Evolutionary conservation across 1,140 invertebrate species (phyloP), one percentile per base, ranked within the genome.

Genomic region (Lordiphosa stackelbergi): DNA sequence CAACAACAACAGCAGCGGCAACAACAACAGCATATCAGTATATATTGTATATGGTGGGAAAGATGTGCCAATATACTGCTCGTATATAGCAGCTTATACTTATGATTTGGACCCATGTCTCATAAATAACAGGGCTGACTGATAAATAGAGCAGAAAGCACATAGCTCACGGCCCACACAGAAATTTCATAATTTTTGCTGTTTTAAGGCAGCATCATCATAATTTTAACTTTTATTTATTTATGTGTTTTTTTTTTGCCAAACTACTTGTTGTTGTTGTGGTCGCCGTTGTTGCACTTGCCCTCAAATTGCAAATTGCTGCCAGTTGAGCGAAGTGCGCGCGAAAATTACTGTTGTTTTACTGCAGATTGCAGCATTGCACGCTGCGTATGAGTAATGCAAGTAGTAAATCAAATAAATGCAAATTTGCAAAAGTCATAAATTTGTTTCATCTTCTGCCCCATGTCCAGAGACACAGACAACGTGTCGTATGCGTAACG

Each of bases 311-410:
- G 69, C 42, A 58, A 63, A 70, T 79, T 60, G 69, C 65, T 55
- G 55, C 57, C 52, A 63, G 53, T 66, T 69, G 52, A 64, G 64
- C 69, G 54, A 70, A 79, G 40, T 51, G 57, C 71, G 71, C 66
- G 71, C 49, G 47, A 42, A 65, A 52, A 37, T 51, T 34, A 37
- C 41, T 16, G 9, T 31, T 5, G 31, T 40, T 62, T 35, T 42
- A 53, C 52, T 51, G 24, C 12, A 43, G 9, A 13, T 16, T 2
- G 24, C 24, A 35, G 12, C 10, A 41, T 49, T 66, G 65, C 66
- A 79, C 59, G 63, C 66, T 69, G 77, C 71, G 75, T 81, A 79
- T 81, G 63, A 69, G 71, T 59, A 68, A 81, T 73, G 55, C 36
- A 45, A 28, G 36, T 22, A 35, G 28, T 55, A 54, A 60, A 53